These are phyloP conservation scores for Colletes gigas DNA, from an alignment of 1,140 invertebrate species.

Conservation along the genomic window DNA sequence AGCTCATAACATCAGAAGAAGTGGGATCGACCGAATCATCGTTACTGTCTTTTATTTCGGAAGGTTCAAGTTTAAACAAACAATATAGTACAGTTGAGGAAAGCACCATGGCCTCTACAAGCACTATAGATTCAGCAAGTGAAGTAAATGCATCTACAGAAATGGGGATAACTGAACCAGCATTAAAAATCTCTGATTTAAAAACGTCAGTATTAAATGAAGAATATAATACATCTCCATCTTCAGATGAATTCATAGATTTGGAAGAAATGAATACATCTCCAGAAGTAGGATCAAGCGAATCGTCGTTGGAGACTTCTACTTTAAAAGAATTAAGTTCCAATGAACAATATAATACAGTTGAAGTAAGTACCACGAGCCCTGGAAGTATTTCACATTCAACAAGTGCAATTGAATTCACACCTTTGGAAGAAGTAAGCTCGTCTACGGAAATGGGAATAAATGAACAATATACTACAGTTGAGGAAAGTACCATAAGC, in stretches of 20 bases:
- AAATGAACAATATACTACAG: neutral
- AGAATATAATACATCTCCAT: neutral
- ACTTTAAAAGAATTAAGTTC: neutral
- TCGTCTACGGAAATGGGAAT: neutral
- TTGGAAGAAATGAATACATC: neutral
- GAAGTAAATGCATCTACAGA: neutral
- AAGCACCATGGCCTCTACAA: neutral
- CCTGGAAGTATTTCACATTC: neutral
- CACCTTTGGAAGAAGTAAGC: neutral
- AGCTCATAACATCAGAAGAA: neutral
- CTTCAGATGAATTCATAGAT: neutral
- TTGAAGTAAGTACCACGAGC: neutral
- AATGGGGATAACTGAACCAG: neutral
- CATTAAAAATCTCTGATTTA: neutral
- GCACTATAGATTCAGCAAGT: neutral
- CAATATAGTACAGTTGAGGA: neutral
- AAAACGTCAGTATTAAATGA: neutral
- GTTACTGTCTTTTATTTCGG: neutral
- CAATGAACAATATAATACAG: fast-evolving
- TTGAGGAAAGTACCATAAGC: neutral
- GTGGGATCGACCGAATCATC: neutral
- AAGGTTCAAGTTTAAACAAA: neutral
- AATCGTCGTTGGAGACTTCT: neutral
- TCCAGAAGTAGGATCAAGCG: neutral
- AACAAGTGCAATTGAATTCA: neutral